Percentiles rank a stretch among this genome's conserved stretches.
Evolutionary conservation across 2,888 invertebrate genomes (phyloP).

Genomic region (Lathronympha strigana): DNA sequence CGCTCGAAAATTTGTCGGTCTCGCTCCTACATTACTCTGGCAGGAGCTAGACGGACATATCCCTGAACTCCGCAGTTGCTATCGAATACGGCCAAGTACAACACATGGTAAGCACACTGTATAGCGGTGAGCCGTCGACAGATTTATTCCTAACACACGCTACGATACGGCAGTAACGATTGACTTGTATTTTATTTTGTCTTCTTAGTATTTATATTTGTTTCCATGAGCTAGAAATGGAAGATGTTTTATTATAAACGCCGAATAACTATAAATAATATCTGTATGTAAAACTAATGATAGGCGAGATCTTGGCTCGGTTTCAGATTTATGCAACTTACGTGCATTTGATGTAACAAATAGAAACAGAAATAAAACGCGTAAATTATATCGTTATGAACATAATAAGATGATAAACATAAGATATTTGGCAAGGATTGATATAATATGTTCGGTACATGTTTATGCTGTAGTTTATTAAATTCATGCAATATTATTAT

Average conservation of each 20-base stretch:
- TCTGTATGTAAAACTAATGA: slow-evolving; percentile 22
- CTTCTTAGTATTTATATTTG: slow-evolving; percentile 46
- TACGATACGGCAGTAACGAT: slow-evolving; percentile 53
- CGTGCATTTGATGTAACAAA: slow-evolving; percentile 36
- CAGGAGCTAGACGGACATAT: too few species aligned
- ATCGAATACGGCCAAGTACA: too few species aligned
- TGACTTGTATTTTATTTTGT: slow-evolving; percentile 54
- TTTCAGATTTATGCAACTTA: slow-evolving; percentile 40
- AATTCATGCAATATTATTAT: too few species aligned
- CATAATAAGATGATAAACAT: slow-evolving; percentile 17
- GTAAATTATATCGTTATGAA: slow-evolving; percentile 30
- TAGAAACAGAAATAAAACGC: slow-evolving; percentile 25
- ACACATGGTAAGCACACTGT: too few species aligned
- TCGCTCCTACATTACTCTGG: too few species aligned
- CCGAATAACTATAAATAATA: slow-evolving; percentile 24
- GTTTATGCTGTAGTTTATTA: background rate
- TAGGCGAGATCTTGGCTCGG: slow-evolving; percentile 36
- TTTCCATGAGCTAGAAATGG: slow-evolving; percentile 43
- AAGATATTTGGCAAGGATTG: slow-evolving; percentile 7
- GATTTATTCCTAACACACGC: slow-evolving; percentile 67
- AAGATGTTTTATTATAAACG: slow-evolving; percentile 40
- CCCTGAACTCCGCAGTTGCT: too few species aligned
- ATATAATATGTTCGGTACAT: slow-evolving; percentile 3
- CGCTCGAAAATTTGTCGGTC: too few species aligned
- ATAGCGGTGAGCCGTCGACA: slow-evolving; percentile 62